phyloP scores from a whole-genome alignment of 2,888 invertebrate genomes.

The Rhyacophila evoluta region DNA sequence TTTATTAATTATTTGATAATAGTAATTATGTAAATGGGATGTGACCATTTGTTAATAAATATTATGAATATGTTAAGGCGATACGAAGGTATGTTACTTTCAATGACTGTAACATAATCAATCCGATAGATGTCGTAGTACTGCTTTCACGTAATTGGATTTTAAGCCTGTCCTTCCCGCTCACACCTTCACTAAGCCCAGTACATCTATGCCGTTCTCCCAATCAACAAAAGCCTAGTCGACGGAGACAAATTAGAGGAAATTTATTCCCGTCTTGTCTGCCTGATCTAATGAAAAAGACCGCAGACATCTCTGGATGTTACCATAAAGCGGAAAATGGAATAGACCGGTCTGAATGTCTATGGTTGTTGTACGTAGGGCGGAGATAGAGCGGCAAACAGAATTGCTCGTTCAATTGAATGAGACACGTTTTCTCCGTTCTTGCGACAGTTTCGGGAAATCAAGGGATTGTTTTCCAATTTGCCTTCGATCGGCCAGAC shows the following conservation, averaged over 20 bases:
- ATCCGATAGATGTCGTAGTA: slow-evolving; percentile 35
- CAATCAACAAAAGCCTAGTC: slow-evolving; percentile 35
- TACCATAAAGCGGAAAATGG: neutral
- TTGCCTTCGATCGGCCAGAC: slow-evolving; percentile 40
- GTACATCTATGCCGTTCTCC: slow-evolving; percentile 20
- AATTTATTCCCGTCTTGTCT: slow-evolving; percentile 54
- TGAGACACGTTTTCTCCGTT: neutral
- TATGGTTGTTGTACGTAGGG: neutral
- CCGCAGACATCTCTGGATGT: slow-evolving; percentile 31
- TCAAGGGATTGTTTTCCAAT: slow-evolving; percentile 52
- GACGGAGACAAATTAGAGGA: slow-evolving; percentile 52
- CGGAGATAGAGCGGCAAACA: neutral
- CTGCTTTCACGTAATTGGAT: slow-evolving; percentile 41
- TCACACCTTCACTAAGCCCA: neutral
- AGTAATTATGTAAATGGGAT: too few relatives aligned
- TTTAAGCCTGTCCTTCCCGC: neutral
- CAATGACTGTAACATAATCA: neutral
- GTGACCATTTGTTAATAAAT: too few relatives aligned
- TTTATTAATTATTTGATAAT: too few relatives aligned
- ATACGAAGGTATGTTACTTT: neutral
- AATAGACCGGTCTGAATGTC: neutral
- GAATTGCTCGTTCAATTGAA: neutral
- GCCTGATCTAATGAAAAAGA: slow-evolving; percentile 49
- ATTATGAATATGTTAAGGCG: too few relatives aligned
- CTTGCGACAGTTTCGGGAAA: slow-evolving; percentile 30